Base-by-base conservation (phyloP, 2,888 invertebrate genomes). In the Pristionchus maxplancki region DNA sequence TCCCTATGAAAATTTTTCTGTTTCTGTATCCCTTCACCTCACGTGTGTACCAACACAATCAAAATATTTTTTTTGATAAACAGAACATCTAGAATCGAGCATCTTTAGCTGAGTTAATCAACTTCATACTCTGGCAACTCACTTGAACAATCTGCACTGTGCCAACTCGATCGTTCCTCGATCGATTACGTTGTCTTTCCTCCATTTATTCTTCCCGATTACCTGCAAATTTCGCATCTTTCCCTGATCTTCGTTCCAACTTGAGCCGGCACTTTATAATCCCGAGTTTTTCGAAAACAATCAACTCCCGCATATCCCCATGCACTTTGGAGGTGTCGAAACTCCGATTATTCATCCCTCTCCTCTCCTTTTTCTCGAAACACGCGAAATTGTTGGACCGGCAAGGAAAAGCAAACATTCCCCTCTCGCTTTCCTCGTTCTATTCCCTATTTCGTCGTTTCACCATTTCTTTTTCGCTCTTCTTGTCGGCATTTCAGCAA, bases 161-260 rank as follows among this genome's bases (percentile, higher is more conserved):
- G 91, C 89, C 88, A 98, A 96, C 95, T 98, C 97, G 91, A 99
- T 95, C 91, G 96, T 96, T 13, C 97, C 97, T 87, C 97, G 96
- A 1, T 99, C 99, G 98, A 99, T 98, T 95, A 98, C 98, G 96
- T 99, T 99, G 95, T 99, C 99, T 95, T 95, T 89, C 58, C 91
- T 74, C 87, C 87, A 87, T 78, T 87, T 87, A 40, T 87, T 87
- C 78, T 78, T 87, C 13, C 50, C 74, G 11, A 78, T 78, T 15
- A 87, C 34, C 87, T 87, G 31, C 9, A 40, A 58, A 85, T 34
- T 34, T 34, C 13, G 24, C 28, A 2, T 9, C 13, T 17, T 17
- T 17, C 20, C 5, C 50, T 20, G 2, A 17, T 50, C 50, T 17
- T 17, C 50, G 20, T 20, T 50, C 50, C 15, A 15, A 50, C 50